Base-by-base conservation (phyloP, 2,888 invertebrate genomes). In the Hirtodrosophila confusa region DNA sequence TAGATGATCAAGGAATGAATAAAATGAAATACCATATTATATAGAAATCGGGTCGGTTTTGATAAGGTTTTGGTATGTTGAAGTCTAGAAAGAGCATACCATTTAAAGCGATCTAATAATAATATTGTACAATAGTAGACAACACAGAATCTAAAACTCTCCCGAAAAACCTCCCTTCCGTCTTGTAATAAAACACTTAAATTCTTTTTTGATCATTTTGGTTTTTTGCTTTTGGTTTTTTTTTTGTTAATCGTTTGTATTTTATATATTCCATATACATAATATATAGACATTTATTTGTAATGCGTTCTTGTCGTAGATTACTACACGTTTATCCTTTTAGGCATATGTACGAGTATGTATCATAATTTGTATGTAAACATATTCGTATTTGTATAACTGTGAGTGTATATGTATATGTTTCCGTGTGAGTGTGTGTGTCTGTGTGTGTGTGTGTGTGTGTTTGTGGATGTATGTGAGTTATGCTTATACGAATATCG, bases 311-410 rank as follows among this genome's bases (percentile, higher is more conserved):
- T 65, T 68, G 56, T 68, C 68, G 80, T 84, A 80, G 80, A 75
- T 80, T 84, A 78, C 80, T 84, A 84, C 72, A 84, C 75, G 78
- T 78, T 76, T 84, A 82, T 84, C 80, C 80, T 84, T 82, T 80
- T 78, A 82, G 80, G 80, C 80, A 71, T 80, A 84, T 74, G 67
- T 84, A 84, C 80, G 80, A 80, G 84, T 74, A 83, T 77, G 73
- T 76, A 69, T 71, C 63, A 75, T 79, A 61, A 65, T 51, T 69
- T 74, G 51, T 69, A 68, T 72, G 51, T 73, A 35, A 45, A 45
- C 54, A 48, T 58, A 54, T 57, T 47, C 39, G 55, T 41, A 48
- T 48, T 39, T 60, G 36, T 71, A 56, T 51, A 37, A 27, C 12
- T 27, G 11, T 50, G 33, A 41, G 9, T 55, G 44, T 67, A 23